A percentile compares a stretch with the other conserved stretches of the same genome.
These are phyloP conservation scores for Drosophila vallismaia DNA, from an alignment of 2,888 invertebrate species.

Conservation along the genomic window DNA sequence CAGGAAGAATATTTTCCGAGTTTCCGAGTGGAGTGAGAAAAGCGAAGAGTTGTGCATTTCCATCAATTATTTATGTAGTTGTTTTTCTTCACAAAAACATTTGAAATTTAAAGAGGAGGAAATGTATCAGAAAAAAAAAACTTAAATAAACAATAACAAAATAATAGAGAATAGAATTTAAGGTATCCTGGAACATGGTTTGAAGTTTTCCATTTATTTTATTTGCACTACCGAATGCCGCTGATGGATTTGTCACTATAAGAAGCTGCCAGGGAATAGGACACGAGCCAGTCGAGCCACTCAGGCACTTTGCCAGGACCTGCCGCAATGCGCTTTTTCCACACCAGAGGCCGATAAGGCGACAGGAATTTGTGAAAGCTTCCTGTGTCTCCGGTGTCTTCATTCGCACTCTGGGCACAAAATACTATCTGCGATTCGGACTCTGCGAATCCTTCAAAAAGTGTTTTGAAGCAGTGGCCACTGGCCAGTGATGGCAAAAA, in stretches of 20 bases:
- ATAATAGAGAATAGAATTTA: no score
- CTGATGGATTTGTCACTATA: slow-evolving; percentile 72
- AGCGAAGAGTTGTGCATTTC: slow-evolving; percentile 7
- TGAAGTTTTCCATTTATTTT: no score
- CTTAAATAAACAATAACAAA: no score
- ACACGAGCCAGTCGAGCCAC: not conserved
- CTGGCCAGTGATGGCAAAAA: no score
- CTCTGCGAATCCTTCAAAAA: no score
- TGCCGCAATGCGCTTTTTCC: slow-evolving; percentile 34
- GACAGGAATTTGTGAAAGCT: slow-evolving; percentile 5
- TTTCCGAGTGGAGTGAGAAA: slow-evolving; percentile 9
- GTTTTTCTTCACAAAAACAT: slow-evolving; percentile 16
- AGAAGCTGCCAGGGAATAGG: slow-evolving; percentile 40
- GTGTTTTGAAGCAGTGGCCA: no score
- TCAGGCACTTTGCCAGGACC: slow-evolving; percentile 12
- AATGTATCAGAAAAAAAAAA: not conserved
- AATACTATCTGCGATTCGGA: slow-evolving; percentile 17
- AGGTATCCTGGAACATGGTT: no score
- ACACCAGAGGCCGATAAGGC: not conserved
- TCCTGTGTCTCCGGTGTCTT: not conserved
- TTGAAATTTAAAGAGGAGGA: slow-evolving; percentile 14
- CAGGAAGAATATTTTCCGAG: slow-evolving; percentile 40
- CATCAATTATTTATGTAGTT: slow-evolving; percentile 17
- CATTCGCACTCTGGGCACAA: slow-evolving; percentile 9
- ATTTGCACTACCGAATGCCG: slow-evolving; percentile 41